phyloP scores from a whole-genome alignment of 1,140 invertebrate genomes.

The Brachionus asplanchnoidis region DNA sequence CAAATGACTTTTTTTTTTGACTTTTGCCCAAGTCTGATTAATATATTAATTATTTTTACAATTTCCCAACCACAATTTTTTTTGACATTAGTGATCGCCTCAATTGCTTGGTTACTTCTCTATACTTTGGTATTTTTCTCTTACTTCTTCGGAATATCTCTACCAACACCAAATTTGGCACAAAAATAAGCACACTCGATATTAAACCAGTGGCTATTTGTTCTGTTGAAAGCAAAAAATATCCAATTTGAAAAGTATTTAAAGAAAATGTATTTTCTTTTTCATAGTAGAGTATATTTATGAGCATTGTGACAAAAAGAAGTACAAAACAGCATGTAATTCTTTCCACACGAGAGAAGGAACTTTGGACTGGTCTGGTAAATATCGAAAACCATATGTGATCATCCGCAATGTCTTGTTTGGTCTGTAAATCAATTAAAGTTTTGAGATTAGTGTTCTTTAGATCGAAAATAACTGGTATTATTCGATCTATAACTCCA shows the following conservation, averaged over 20 bases:
- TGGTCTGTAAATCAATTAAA: slow-evolving; percentile 57
- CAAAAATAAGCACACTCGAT: not conserved
- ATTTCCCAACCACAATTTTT: not conserved
- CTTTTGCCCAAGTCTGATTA: no score
- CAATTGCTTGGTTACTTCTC: not conserved
- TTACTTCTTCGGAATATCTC: slow-evolving; percentile 25
- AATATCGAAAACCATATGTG: slow-evolving; percentile 63
- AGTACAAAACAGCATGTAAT: slow-evolving; percentile 61
- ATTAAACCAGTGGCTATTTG: slow-evolving; percentile 49
- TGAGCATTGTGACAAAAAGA: slow-evolving; percentile 61
- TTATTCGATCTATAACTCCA: slow-evolving; percentile 59
- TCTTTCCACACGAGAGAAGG: slow-evolving; percentile 59
- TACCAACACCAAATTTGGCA: slow-evolving; percentile 14
- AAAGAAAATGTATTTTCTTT: slow-evolving; percentile 46
- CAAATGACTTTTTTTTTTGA: no score
- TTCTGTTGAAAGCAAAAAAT: slow-evolving; percentile 57
- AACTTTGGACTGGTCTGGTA: slow-evolving; percentile 58
- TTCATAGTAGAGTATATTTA: slow-evolving; percentile 62
- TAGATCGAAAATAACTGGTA: slow-evolving; percentile 59
- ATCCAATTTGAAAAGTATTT: slow-evolving; percentile 55
- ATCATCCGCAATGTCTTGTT: slow-evolving; percentile 60
- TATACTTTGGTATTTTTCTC: not conserved
- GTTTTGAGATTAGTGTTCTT: slow-evolving; percentile 59
- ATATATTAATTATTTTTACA: not conserved
- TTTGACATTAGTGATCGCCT: not conserved